Percentiles rank a stretch among this genome's conserved stretches.
Evolutionary conservation across 2,888 invertebrate genomes (phyloP).

Genomic region (Blastobasis lacticolella): DNA sequence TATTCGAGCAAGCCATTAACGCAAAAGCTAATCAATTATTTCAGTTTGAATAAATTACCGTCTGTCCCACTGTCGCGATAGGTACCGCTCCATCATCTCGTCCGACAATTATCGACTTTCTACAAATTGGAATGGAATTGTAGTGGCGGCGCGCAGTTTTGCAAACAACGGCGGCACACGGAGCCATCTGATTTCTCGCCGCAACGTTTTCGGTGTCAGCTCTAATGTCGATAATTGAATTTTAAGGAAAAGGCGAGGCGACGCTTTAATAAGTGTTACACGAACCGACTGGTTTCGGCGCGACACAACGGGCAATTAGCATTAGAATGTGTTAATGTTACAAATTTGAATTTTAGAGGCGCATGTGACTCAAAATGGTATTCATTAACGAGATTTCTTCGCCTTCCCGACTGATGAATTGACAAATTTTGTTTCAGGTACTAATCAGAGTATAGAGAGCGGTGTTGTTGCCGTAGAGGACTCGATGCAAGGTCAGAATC

Average conservation of each 20-base stretch:
- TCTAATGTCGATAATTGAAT: slow-evolving; percentile 67
- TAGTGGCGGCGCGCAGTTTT: slow-evolving; percentile 45
- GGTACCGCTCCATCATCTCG: slow-evolving; percentile 26
- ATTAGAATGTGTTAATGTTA: slow-evolving; percentile 59
- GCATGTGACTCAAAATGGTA: slow-evolving; percentile 31
- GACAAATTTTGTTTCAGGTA: no score
- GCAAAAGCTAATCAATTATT: slow-evolving; percentile 52
- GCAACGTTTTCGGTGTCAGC: slow-evolving; percentile 52
- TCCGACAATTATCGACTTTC: slow-evolving; percentile 52
- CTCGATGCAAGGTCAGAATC: no score
- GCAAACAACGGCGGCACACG: slow-evolving; percentile 40
- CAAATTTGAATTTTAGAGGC: slow-evolving; percentile 51
- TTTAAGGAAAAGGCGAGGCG: slow-evolving; percentile 53
- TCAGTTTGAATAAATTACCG: slow-evolving; percentile 11
- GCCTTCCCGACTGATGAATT: not conserved
- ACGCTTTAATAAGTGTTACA: slow-evolving; percentile 62
- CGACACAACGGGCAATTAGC: slow-evolving; percentile 58
- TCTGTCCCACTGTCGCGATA: slow-evolving; percentile 29
- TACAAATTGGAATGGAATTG: slow-evolving; percentile 50
- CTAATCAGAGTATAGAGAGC: no score
- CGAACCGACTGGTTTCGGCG: slow-evolving; percentile 50
- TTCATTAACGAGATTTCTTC: slow-evolving; percentile 20
- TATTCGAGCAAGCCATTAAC: slow-evolving; percentile 47
- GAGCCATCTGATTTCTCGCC: slow-evolving; percentile 35
- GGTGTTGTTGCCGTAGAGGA: no score